Percentiles rank a stretch among this genome's conserved stretches.
phyloP scores from a whole-genome alignment of 2,888 invertebrate species.

The Apodemia zela region DNA sequence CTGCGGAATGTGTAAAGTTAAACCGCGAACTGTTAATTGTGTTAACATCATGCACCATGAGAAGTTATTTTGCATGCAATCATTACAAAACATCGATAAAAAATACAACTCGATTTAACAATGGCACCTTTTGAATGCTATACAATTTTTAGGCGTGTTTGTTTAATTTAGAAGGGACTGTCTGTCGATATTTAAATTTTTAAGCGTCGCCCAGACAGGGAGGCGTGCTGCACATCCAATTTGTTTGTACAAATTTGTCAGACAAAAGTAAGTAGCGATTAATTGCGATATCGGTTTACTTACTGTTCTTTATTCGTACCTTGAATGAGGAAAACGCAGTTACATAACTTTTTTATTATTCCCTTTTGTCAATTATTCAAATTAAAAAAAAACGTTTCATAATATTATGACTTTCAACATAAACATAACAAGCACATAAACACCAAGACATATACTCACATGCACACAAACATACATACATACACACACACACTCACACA shows the following conservation, averaged over 20 bases:
- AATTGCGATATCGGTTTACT: constrained; percentile 32
- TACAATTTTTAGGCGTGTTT: constrained; percentile 55
- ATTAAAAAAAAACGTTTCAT: no score
- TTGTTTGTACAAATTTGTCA: constrained; percentile 66
- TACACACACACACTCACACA: no score
- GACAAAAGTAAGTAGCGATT: constrained; percentile 42
- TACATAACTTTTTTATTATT: background rate
- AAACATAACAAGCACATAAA: no score
- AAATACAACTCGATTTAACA: background rate
- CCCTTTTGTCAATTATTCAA: background rate
- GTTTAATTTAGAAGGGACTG: constrained; percentile 69
- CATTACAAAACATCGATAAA: constrained; percentile 15
- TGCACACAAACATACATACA: no score
- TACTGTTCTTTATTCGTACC: constrained; percentile 20
- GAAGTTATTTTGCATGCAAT: constrained; percentile 24
- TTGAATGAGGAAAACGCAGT: background rate
- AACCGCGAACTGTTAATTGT: no score
- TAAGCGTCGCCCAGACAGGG: constrained; percentile 61
- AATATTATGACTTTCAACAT: no score
- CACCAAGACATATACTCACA: no score
- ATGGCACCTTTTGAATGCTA: background rate
- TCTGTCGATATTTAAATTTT: constrained; percentile 75
- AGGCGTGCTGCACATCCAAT: constrained; percentile 52
- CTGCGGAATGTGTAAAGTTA: no score
- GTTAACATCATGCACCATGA: no score